Evolutionary conservation across 92 coral and sea anemone genomes (phyloP), one percentile per base, ranked within the genome.

Genomic region (Scolanthus callimorphus): DNA sequence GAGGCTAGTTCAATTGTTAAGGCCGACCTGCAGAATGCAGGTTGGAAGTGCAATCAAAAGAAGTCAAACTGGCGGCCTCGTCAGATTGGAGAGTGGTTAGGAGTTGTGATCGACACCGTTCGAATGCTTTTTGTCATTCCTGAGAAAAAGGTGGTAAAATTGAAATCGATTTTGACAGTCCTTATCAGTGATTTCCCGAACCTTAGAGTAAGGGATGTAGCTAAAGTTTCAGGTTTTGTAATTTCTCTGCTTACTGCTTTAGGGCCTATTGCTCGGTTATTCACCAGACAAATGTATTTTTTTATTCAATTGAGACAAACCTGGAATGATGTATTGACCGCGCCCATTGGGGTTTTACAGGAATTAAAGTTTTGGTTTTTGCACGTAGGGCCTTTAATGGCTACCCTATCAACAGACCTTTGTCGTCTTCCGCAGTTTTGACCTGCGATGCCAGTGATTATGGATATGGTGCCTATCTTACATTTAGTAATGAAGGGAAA

Each of bases 61-160:
- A 81, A 67, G 54, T 67, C 88, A 17, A 57, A 74, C 51, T 67
- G 70, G 71, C 13, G 43, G 17, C 88, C 82, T 0, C 25, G 62
- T 74, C 81, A 72, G 67, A 54, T 72, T 29, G 85, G 74, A 6
- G 69, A 76, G 28, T 76, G 82, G 78, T 50, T 59, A 43, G 69
- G 78, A 11, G 23, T 60, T n/a, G 28, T 71, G 48, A 50, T 61
- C 17, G 69, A 60, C 52, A 60, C 70, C 12, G 26, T 71, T 30
- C 25, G 70, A 60, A 71, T 60, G 60, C 30, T 48, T 11, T 60
- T 71, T 53, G 49, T 71, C 39, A 60, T 71, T 24, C 69, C 69
- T 1, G 69, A 71, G 59, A 71, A 71, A 51, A 60, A 71, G 29
- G 51, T 60, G 49, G 60, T 51, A 23, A 69, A 57, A 38, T 25